These are phyloP conservation scores for Rosalia funebris DNA, from an alignment of 2,888 invertebrate genomes.

Conservation along the genomic window DNA sequence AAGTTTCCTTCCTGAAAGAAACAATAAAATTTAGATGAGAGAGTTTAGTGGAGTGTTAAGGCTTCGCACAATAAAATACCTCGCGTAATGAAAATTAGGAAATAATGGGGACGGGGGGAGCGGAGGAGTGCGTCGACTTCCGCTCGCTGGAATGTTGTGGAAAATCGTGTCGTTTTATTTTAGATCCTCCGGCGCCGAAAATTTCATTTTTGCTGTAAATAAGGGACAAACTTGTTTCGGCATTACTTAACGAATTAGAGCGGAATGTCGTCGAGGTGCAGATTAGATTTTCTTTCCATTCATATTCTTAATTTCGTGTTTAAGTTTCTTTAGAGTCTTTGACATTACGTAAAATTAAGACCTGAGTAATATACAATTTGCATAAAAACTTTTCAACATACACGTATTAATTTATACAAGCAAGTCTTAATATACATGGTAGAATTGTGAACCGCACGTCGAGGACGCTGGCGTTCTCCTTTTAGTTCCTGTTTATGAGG, in stretches of 20 bases:
- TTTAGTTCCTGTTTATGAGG: too few species aligned
- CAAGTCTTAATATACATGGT: too few species aligned
- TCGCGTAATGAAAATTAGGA: conserved; percentile 23
- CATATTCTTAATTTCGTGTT: too few species aligned
- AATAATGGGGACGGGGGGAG: not conserved
- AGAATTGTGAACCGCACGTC: too few species aligned
- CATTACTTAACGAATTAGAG: not conserved
- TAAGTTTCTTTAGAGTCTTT: too few species aligned
- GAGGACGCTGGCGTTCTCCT: too few species aligned
- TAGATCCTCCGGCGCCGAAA: not conserved
- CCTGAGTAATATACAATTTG: too few species aligned
- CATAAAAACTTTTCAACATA: too few species aligned
- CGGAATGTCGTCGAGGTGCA: not conserved
- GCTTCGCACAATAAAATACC: conserved; percentile 16
- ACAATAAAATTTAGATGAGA: conserved; percentile 24
- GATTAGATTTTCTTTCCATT: not conserved
- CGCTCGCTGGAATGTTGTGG: not conserved
- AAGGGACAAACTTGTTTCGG: not conserved
- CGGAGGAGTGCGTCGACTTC: not conserved
- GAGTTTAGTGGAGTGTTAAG: conserved; percentile 23
- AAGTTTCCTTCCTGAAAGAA: conserved; percentile 29
- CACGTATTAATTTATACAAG: too few species aligned
- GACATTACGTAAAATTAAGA: too few species aligned
- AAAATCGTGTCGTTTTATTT: not conserved
- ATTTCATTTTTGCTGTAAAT: not conserved